phyloP scores from a whole-genome alignment of 2,797 vertebrate genomes.

The Cryptoblepharus egeriae region DNA sequence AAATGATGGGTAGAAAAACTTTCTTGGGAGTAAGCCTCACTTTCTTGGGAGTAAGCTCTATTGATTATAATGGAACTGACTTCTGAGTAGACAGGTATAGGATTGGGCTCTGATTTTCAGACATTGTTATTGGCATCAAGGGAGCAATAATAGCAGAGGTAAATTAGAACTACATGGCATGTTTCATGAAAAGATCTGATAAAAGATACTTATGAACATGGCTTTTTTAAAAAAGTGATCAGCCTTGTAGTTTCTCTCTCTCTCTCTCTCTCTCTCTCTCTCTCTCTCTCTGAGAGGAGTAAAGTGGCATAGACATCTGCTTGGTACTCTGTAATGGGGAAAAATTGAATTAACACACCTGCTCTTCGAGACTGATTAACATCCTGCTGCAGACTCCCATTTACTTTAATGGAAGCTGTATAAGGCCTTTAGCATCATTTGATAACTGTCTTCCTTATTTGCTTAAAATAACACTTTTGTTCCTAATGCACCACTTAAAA shows the following conservation, averaged over 20 bases:
- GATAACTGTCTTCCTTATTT: conserved; percentile 49
- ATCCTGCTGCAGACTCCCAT: conserved; percentile 30
- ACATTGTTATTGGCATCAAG: conserved; percentile 47
- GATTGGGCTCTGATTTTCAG: conserved; percentile 49
- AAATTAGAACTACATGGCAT: conserved; percentile 52
- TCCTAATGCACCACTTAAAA: conserved; percentile 34
- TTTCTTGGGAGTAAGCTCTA: too few relatives aligned
- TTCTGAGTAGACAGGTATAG: too few relatives aligned
- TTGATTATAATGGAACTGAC: too few relatives aligned
- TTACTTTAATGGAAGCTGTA: conserved; percentile 31
- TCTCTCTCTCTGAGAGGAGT: conserved; percentile 39
- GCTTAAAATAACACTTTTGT: conserved; percentile 23
- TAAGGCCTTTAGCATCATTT: conserved; percentile 32
- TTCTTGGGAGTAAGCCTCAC: too few relatives aligned
- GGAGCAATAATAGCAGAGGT: conserved; percentile 46
- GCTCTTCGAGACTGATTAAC: conserved; percentile 32
- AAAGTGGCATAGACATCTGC: conserved; percentile 12
- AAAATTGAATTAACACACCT: conserved; percentile 32
- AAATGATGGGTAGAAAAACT: conserved; percentile 11
- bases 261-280: too few relatives aligned
- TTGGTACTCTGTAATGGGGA: conserved; percentile 39
- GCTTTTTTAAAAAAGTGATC: conserved; percentile 43
- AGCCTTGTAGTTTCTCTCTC: conserved; percentile 5
- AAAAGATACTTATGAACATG: conserved; percentile 20
- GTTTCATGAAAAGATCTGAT: conserved; percentile 53